Conservation (phyloP, 2,797 vertebrate species). For the Propithecus deckenii region DNA sequence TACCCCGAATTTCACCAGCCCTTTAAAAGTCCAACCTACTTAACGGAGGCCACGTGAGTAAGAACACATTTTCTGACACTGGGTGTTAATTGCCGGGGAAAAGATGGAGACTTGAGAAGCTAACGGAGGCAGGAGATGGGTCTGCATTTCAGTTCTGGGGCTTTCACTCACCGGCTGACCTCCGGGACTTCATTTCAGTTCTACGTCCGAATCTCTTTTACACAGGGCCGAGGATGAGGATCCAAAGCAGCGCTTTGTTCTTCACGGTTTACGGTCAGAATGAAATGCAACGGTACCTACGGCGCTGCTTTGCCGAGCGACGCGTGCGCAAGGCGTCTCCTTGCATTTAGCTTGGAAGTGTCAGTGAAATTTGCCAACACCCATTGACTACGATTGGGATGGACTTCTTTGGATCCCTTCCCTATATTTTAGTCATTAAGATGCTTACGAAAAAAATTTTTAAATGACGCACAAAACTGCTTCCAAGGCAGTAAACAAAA, state of each 20-base stretch:
- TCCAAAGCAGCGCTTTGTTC: not conserved
- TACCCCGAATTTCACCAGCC: not conserved
- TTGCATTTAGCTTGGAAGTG: not conserved
- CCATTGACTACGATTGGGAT: not conserved
- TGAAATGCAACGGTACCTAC: accelerated
- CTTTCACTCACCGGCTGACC: not conserved
- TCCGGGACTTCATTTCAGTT: not conserved
- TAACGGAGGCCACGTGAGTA: not conserved
- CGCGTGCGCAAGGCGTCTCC: accelerated
- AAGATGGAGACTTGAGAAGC: not conserved
- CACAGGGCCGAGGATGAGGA: too few relatives aligned
- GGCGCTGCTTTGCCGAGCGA: not conserved
- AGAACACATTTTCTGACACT: not conserved
- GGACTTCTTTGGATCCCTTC: not conserved
- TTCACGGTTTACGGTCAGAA: too few relatives aligned
- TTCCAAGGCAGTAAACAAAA: not conserved
- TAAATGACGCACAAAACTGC: not conserved
- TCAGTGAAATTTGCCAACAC: not conserved
- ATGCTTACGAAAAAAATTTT: not conserved
- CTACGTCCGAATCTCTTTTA: not conserved
- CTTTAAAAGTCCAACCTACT: not conserved
- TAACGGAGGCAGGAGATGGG: not conserved
- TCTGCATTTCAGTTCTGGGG: not conserved
- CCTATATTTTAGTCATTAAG: not conserved
- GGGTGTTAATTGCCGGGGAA: not conserved